Base-by-base conservation (phyloP, 1,140 invertebrate species). In the Wasmannia auropunctata region DNA sequence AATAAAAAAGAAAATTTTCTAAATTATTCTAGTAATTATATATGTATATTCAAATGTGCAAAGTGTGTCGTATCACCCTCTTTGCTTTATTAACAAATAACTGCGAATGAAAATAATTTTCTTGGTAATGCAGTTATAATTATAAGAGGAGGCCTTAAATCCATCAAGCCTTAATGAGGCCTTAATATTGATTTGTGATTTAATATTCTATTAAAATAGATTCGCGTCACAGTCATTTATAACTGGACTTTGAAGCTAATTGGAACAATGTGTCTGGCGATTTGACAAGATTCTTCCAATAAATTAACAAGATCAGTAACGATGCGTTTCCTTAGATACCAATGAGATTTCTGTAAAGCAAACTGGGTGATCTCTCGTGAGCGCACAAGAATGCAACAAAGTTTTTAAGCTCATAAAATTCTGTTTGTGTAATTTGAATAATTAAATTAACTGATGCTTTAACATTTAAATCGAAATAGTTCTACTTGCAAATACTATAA, bases 231-330 rank as follows among this genome's bases (percentile, higher is more conserved):
- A 67, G 7, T 28, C 16, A 46, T 65, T 80, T 88, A 87, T 87
- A 85, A 88, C 34, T 84, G 54, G 75, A 46, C 46, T 56, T 85
- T 60, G 69, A 70, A 70, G 37, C 58, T 88, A 84, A 84, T 88
- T 88, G 49, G 84, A 79, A 90, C 63, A 67, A 81, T 90, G 49
- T 90, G 49, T 86, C 63, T 91, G 90, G 90, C 89, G 58, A 75
- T 88, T 60, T 88, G 89, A 85, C 90, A 91, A 81, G 49, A 56
- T 58, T 49, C 67, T 62, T 40, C 58, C 69, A 63, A 89, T 89
- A 85, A 87, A 87, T 87, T 77, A 88, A 79, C 65, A 75, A 58
- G 28, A 74, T 85, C 54, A 58, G 8, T 65, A 81, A 85, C 54
- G 58, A 87, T 25, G 3, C 25, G 54, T 77, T 51, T 62, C 16